phyloP scores from a whole-genome alignment of 1,140 invertebrate species.

The Semibalanus balanoides region DNA sequence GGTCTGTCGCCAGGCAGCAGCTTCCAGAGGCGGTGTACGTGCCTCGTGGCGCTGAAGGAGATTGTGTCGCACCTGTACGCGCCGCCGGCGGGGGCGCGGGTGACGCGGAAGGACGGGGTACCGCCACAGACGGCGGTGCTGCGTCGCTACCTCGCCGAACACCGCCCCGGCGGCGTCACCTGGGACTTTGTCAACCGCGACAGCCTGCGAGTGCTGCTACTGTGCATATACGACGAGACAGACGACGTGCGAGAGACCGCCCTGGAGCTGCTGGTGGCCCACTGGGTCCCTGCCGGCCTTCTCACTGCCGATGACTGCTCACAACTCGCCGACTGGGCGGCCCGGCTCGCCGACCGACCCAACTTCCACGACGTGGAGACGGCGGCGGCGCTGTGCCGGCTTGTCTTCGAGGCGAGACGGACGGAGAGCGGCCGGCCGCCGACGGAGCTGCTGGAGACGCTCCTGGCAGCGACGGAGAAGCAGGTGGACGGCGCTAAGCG shows the following conservation, averaged over 20 bases:
- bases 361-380: not conserved
- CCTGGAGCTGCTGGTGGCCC: not conserved
- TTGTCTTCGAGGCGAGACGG: not conserved
- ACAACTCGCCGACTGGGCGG: not conserved
- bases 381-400: not conserved
- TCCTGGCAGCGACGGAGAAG: not conserved
- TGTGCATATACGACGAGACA: not conserved
- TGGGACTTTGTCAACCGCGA: not conserved
- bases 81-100: too few relatives aligned
- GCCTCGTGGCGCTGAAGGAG: not conserved
- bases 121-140: not conserved
- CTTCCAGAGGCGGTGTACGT: not conserved
- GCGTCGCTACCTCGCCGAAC: not conserved
- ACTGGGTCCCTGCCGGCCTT: not conserved
- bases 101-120: not conserved
- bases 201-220: not conserved
- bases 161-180: not conserved
- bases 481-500: not conserved
- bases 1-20: not conserved
- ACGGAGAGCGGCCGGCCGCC: too few relatives aligned
- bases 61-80: not conserved
- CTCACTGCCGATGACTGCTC: not conserved
- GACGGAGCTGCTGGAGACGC: not conserved
- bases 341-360: not conserved
- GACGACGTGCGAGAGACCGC: not conserved